A percentile compares a stretch with the other conserved stretches of the same genome.
Conservation (phyloP, 2,113 vertebrate species). For the Stigmatopora argus region DNA sequence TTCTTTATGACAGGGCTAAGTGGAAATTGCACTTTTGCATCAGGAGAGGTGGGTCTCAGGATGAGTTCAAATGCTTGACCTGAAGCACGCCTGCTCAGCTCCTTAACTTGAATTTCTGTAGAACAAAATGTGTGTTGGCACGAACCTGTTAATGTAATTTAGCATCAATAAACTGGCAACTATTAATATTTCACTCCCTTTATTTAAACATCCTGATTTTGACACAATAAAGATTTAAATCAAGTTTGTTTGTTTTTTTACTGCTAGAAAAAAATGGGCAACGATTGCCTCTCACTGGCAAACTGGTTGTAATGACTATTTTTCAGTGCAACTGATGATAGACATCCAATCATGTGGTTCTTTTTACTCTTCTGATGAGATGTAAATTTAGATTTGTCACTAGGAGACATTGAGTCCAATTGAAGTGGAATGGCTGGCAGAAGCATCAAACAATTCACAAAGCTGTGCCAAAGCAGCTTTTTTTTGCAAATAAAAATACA, state of each 20-base stretch:
- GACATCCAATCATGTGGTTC: no score
- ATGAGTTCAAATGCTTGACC: slow-evolving; percentile 96
- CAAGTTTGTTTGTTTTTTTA: neutral
- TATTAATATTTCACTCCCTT: neutral
- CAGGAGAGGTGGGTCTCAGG: slow-evolving; percentile 80
- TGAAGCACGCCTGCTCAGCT: slow-evolving; percentile 89
- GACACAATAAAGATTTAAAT: neutral
- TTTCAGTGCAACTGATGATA: slow-evolving; percentile 9
- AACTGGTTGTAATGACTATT: neutral
- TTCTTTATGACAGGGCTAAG: slow-evolving; percentile 88
- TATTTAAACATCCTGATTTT: neutral
- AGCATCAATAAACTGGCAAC: neutral
- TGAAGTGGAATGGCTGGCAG: no score
- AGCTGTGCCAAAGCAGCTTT: neutral
- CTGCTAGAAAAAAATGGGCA: neutral
- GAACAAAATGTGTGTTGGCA: slow-evolving; percentile 3
- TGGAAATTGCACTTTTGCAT: slow-evolving; percentile 82
- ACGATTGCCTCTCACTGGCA: neutral
- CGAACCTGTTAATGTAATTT: neutral
- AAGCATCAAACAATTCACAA: slow-evolving; percentile 3
- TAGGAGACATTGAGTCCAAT: no score
- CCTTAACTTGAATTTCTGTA: slow-evolving; percentile 88
- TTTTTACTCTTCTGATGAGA: no score
- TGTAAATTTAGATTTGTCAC: no score
- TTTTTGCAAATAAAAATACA: neutral